Base-by-base conservation (phyloP, 2,797 vertebrate species). In the Sebastes aleutianus region DNA sequence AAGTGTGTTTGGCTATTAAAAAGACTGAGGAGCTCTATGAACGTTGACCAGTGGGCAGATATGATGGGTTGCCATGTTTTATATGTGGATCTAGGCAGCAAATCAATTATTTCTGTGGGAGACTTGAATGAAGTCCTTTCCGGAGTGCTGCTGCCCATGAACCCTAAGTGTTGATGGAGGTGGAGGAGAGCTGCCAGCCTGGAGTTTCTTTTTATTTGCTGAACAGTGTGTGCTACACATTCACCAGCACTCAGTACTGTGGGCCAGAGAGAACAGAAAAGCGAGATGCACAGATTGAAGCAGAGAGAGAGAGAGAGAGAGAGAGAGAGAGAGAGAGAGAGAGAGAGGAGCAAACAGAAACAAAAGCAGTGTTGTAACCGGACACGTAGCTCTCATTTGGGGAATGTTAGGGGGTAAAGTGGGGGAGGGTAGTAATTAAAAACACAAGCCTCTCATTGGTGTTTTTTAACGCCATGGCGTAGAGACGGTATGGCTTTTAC, bases 401-500 rank as follows among this genome's bases (percentile, higher is more conserved):
- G 85, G 89, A 89, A 90, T 88, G 88, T 81, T 85, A 81, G 57
- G 63, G 76, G 82, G 86, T 72, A 43, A 85, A 77, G 84, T 47
- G 70, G 86, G 79, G 87, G 84, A 47, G 20, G 87, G 76, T 82
- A 76, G 61, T 93, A 90, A 94, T 94, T 95, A 94, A 94, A 94
- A 93, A 93, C 88, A 90, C 85, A 85, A 88, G 85, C 80, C 77
- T 87, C 84, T 84, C 75, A 56, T 84, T 91, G 73, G 74, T 84
- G 13, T 57, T 78, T 90, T 85, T 83, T 69, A 80, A 62, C 64
- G 71, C 47, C 61, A 27, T 8, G 27, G 34, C 32, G 67, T 76
- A 74, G 53, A 83, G 89, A 82, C 43, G 73, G 62, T 72, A 22
- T 56, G 24, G 78, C 79, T 89, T 92, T 89, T 81, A 85, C 90